Evolutionary conservation across 2,113 vertebrate genomes (phyloP).

Genomic region (Tragulus kanchil): DNA sequence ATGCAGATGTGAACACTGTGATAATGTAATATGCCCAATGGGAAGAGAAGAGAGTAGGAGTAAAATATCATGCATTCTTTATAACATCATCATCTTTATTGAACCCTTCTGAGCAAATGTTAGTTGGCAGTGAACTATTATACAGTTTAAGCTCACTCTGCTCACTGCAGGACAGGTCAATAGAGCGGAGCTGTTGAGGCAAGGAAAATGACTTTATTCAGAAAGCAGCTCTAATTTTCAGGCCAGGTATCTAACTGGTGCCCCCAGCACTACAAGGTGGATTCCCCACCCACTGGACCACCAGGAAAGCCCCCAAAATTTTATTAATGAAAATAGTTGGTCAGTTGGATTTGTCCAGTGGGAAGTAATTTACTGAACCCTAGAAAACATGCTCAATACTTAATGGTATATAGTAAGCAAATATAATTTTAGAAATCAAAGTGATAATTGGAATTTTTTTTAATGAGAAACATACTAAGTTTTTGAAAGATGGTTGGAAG

Average conservation of each 20-base stretch:
- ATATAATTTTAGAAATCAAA: not conserved
- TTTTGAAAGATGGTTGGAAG: slow-evolving; percentile 8
- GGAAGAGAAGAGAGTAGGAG: slow-evolving; percentile 31
- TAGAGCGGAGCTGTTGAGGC: too few species aligned
- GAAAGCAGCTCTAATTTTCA: too few species aligned
- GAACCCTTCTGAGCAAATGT: not conserved
- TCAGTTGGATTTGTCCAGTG: not conserved
- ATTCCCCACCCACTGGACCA: too few species aligned
- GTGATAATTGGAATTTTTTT: not conserved
- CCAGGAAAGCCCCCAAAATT: too few species aligned
- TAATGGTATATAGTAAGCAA: not conserved
- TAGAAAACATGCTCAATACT: not conserved
- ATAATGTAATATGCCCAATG: not conserved
- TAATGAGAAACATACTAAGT: not conserved
- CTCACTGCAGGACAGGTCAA: too few species aligned
- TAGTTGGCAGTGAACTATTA: not conserved
- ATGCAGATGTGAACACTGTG: not conserved
- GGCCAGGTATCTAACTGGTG: too few species aligned
- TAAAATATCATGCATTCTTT: slow-evolving; percentile 28
- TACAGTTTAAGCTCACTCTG: too few species aligned
- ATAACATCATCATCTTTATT: slow-evolving; percentile 2
- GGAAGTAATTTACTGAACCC: not conserved
- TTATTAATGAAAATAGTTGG: not conserved
- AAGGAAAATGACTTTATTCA: too few species aligned
- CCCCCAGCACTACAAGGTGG: too few species aligned